A percentile compares a stretch with the other conserved stretches of the same genome.
Evolutionary conservation across 2,113 vertebrate species (phyloP).

Genomic region (Periophthalmodon schlosseri): DNA sequence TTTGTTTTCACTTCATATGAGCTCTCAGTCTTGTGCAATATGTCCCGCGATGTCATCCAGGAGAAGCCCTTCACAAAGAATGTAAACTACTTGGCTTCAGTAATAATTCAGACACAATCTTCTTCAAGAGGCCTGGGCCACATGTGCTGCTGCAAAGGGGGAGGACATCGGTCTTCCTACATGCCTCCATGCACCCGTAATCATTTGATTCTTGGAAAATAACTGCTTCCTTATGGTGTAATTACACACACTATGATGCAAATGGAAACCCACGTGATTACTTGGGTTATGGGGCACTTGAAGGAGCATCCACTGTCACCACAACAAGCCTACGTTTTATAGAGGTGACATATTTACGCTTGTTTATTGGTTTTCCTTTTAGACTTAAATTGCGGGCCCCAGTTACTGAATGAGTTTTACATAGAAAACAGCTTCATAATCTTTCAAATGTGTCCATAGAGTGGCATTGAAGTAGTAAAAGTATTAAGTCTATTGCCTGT

Average conservation of each 20-base stretch:
- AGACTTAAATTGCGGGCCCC: slow-evolving; percentile 14
- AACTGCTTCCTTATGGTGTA: slow-evolving; percentile 35
- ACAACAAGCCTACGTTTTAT: slow-evolving; percentile 24
- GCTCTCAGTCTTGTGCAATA: neutral
- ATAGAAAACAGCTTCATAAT: neutral
- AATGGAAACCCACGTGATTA: slow-evolving; percentile 9
- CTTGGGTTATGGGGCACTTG: slow-evolving; percentile 5
- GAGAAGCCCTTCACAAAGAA: slow-evolving; percentile 3
- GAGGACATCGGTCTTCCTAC: slow-evolving; percentile 16
- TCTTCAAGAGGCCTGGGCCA: slow-evolving; percentile 7
- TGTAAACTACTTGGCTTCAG: slow-evolving; percentile 36
- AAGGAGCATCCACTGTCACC: slow-evolving; percentile 15
- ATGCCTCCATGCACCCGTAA: slow-evolving; percentile 27
- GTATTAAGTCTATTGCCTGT: slow-evolving; percentile 20
- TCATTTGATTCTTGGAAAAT: slow-evolving; percentile 26
- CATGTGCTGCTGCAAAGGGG: slow-evolving; percentile 17
- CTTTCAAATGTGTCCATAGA: neutral
- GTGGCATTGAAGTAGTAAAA: neutral
- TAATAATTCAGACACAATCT: slow-evolving; percentile 18
- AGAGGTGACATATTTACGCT: slow-evolving; percentile 19
- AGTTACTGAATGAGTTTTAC: slow-evolving; percentile 6
- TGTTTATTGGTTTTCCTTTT: slow-evolving; percentile 27
- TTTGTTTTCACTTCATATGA: neutral
- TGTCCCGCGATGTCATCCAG: slow-evolving; percentile 1
- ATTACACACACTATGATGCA: slow-evolving; percentile 38